phyloP scores from a whole-genome alignment of 1,140 invertebrate genomes.

The Habropoda laboriosa region DNA sequence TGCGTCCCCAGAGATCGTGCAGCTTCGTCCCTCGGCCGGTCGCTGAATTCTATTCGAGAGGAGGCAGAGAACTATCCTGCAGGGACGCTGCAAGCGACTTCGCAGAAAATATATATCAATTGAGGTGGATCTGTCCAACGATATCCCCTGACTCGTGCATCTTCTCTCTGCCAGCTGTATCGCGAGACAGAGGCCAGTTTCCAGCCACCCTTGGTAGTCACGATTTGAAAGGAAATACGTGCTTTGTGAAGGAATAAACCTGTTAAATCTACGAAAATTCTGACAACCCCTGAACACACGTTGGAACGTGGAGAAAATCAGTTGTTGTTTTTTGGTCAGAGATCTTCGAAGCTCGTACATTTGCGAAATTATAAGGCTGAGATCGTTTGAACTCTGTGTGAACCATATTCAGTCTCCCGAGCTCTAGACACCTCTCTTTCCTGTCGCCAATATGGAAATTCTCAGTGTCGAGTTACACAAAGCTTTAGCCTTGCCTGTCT shows the following conservation, averaged over 20 bases:
- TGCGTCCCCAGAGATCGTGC: background rate
- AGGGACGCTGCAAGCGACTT: slow-evolving; percentile 25
- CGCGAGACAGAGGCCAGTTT: background rate
- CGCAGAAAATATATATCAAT: slow-evolving; percentile 45
- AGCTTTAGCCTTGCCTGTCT: no score
- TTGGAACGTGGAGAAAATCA: no score
- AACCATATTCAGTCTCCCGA: no score
- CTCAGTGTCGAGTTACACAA: no score
- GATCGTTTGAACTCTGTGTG: no score
- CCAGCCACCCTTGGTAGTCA: background rate
- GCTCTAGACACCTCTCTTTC: no score
- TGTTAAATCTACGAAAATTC: background rate
- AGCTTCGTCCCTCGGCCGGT: background rate
- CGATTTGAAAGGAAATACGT: slow-evolving; percentile 7
- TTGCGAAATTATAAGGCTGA: no score
- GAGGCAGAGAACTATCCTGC: slow-evolving; percentile 12
- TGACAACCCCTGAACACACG: background rate
- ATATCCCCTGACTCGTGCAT: slow-evolving; percentile 30
- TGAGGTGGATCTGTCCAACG: slow-evolving; percentile 24
- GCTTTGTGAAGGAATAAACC: background rate
- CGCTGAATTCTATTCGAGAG: slow-evolving; percentile 14
- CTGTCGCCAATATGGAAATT: no score
- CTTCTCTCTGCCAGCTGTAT: background rate
- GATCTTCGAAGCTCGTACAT: no score
- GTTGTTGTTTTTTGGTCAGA: no score